Base-by-base conservation (phyloP, 1,140 invertebrate species). In the Pectinophora gossypiella region DNA sequence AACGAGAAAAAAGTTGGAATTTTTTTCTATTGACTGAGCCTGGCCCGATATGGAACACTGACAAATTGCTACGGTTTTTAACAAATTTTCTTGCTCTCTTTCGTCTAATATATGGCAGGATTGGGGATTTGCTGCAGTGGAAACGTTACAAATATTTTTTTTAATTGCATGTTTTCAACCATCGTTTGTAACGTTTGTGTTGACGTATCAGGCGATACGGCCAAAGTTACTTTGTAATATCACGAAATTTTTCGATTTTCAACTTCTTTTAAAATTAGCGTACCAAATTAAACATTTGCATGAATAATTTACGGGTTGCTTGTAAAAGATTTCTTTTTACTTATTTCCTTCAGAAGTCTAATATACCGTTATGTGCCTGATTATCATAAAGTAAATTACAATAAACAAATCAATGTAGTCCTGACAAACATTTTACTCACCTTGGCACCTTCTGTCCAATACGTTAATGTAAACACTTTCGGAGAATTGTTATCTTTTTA, bases 11-110 rank as follows among this genome's bases (percentile, higher is more conserved):
- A 80, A 75, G 50, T 48, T 42, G 42, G 53, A 66, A 63, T 61
- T 70, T 77, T 76, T 83, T 83, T 79, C 73, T 83, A 84, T 85
- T 75, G 77, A 78, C 72, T 82, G 63, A 75, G 57, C 72, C 56
- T 56, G 50, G 51, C 59, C 68, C 66, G 68, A 82, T 81, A 72
- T 61, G 66, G 70, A 75, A 71, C 72, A 70, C 72, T 85, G 77
- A 83, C 72, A 85, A 85, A 85, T 81, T 72, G 77, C 72, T 73
- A 71, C 51, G 55, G 67, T 70, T 74, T 69, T 74, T 64, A 68
- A 72, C 66, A 64, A 61, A 68, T 59, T 67, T 69, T 56, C 46
- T 61, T 38, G 36, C 56, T 48, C 43, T 56, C 44, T 49, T 54
- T 46, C 22, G 50, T 23, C 47, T 56, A 56, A 62, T 64, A 59